phyloP scores from a whole-genome alignment of 2,113 vertebrate species.

The Laterallus jamaicensis region DNA sequence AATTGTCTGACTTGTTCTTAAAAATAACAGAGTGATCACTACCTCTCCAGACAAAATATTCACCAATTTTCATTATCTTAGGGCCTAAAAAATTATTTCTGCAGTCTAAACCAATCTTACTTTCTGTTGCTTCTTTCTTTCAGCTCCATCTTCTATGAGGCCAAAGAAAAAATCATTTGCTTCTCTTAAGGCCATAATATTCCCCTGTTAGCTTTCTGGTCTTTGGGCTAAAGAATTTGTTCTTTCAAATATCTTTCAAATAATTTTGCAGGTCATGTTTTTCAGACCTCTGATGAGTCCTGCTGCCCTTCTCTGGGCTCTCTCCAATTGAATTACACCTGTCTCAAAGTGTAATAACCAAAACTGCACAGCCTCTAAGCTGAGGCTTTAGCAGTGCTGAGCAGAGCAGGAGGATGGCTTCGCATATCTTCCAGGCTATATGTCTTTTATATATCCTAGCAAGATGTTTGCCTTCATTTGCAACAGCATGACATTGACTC shows the following conservation, averaged over 20 bases:
- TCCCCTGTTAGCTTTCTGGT: neutral
- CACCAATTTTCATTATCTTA: neutral
- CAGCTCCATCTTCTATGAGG: neutral
- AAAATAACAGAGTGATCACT: neutral
- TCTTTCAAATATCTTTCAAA: neutral
- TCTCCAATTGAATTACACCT: neutral
- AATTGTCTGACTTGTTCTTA: neutral
- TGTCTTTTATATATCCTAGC: neutral
- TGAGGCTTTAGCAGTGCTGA: neutral
- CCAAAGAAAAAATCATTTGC: neutral
- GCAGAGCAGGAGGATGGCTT: neutral
- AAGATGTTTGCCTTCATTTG: constrained; percentile 3
- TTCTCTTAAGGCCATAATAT: neutral
- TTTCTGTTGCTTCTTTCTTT: neutral
- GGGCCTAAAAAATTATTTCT: neutral
- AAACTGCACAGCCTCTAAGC: neutral
- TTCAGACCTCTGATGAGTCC: neutral
- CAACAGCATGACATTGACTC: constrained; percentile 40
- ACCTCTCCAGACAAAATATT: neutral
- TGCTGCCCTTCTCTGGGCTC: neutral
- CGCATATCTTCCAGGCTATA: neutral
- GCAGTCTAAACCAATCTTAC: neutral
- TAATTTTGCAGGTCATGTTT: neutral
- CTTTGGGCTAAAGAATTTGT: neutral
- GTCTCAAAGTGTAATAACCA: neutral